A percentile compares a stretch with the other conserved stretches of the same genome.
Evolutionary conservation across 2,113 vertebrate genomes (phyloP).

Genomic region (Chaetops frenatus): DNA sequence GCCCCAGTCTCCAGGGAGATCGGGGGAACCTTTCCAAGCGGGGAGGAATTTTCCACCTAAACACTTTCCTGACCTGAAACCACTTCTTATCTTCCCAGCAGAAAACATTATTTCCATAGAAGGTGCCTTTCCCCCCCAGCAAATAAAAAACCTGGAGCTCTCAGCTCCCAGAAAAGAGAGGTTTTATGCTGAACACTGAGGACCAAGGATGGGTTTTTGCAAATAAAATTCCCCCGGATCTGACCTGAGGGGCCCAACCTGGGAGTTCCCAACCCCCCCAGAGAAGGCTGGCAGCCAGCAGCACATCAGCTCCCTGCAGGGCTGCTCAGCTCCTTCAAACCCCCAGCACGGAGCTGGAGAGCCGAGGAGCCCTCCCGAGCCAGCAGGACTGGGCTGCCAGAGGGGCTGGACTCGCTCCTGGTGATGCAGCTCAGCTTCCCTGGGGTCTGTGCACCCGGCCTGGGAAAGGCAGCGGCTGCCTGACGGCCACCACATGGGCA

Average conservation of each 20-base stretch:
- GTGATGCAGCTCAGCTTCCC: not conserved
- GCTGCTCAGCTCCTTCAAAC: conserved; percentile 8
- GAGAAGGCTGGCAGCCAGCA: conserved; percentile 6
- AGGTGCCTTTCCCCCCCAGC: not conserved
- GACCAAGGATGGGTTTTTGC: not conserved
- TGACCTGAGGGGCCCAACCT: not conserved
- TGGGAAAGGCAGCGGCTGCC: not conserved
- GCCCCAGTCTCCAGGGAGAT: not conserved
- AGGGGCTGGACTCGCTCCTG: conserved; percentile 7
- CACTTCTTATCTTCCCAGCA: conserved; percentile 5
- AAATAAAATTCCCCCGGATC: not conserved
- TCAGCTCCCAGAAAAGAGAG: not conserved
- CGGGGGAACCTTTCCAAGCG: not conserved
- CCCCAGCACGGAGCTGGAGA: not conserved
- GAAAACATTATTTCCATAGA: not conserved
- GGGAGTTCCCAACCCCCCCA: not conserved
- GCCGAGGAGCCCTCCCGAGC: not conserved
- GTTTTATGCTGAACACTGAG: not conserved
- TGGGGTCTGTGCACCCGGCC: not conserved
- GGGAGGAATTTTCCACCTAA: conserved; percentile 46
- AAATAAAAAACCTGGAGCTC: not conserved
- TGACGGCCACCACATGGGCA: not conserved
- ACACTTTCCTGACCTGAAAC: conserved; percentile 21
- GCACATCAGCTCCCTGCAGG: conserved; percentile 28
- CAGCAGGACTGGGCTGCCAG: not conserved